phyloP scores from a whole-genome alignment of 2,113 vertebrate genomes.

The Calidris pygmaea region DNA sequence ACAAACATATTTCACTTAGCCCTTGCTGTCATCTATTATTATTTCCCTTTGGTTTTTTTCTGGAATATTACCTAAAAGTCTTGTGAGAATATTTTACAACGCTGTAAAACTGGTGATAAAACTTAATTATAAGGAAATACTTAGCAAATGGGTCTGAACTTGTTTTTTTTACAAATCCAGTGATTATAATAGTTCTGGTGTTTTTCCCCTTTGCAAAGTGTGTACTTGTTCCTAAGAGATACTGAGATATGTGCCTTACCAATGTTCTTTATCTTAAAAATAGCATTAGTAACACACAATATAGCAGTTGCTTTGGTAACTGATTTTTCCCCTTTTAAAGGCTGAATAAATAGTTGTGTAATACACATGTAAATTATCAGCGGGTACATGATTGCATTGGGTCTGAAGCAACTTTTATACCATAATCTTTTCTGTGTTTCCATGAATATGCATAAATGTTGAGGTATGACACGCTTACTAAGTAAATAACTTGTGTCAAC shows the following conservation, averaged over 20 bases:
- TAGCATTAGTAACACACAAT: conserved; percentile 47
- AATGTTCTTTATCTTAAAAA: conserved; percentile 54
- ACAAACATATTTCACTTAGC: neutral
- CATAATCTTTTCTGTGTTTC: neutral
- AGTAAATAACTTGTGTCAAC: neutral
- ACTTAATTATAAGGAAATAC: neutral
- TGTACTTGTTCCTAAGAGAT: conserved; percentile 5
- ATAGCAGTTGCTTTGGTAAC: conserved; percentile 63
- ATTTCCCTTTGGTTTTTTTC: neutral
- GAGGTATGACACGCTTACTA: neutral
- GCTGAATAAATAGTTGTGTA: conserved; percentile 49
- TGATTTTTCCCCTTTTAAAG: conserved; percentile 38
- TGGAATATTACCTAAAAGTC: neutral
- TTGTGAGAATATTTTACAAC: neutral
- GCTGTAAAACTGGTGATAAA: neutral
- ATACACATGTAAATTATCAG: conserved; percentile 29
- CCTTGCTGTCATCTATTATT: neutral
- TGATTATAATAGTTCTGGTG: neutral
- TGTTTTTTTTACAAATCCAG: neutral
- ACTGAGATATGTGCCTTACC: neutral
- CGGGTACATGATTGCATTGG: neutral
- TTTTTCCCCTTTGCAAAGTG: neutral
- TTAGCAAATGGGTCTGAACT: neutral
- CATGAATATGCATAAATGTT: neutral
- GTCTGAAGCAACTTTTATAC: neutral